phyloP scores from a whole-genome alignment of 35 echinoderm and acorn worm genomes.

The Anneissia japonica region DNA sequence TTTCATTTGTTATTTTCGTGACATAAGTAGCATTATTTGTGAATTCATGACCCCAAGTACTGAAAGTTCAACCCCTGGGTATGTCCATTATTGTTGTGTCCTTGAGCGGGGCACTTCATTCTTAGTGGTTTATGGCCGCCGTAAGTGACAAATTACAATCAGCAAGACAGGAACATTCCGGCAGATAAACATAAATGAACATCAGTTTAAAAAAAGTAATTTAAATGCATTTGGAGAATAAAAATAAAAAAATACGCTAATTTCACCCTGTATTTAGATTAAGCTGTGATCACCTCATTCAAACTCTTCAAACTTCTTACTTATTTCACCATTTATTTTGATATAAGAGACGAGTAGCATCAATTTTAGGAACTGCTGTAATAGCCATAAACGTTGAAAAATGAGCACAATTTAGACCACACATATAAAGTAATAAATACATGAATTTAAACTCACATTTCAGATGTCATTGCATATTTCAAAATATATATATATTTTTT shows the following conservation, averaged over 20 bases:
- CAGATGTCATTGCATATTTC: too few relatives aligned
- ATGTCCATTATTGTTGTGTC: neutral
- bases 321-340: too few relatives aligned
- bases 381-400: too few relatives aligned
- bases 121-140: neutral
- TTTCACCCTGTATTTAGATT: too few relatives aligned
- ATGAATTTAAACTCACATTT: too few relatives aligned
- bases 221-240: too few relatives aligned
- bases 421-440: too few relatives aligned
- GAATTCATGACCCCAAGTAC: neutral
- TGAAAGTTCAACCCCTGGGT: neutral
- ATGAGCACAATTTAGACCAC: too few relatives aligned
- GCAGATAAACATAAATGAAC: neutral
- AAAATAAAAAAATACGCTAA: too few relatives aligned
- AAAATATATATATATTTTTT: too few relatives aligned
- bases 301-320: too few relatives aligned
- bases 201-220: neutral
- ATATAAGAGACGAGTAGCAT: neutral
- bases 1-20: neutral
- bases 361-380: too few relatives aligned
- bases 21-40: neutral
- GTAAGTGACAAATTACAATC: neutral
- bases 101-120: neutral
- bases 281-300: neutral
- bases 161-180: neutral